Percentiles rank a stretch among this genome's conserved stretches.
phyloP scores from a whole-genome alignment of 2,113 vertebrate genomes.

The Lasiurus cinereus region DNA sequence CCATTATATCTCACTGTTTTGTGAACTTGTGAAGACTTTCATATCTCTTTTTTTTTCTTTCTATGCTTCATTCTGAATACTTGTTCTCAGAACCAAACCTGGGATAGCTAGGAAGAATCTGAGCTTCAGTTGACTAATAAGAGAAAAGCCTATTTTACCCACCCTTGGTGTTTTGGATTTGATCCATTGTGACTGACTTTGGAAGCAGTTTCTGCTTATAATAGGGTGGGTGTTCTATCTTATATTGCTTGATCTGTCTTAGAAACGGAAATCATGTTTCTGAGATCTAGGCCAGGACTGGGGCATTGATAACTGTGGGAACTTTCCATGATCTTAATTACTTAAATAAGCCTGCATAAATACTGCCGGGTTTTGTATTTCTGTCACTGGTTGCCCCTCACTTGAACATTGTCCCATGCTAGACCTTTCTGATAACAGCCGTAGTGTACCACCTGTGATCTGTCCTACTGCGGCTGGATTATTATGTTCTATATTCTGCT shows the following conservation, averaged over 20 bases:
- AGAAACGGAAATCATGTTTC: background rate
- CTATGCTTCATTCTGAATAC: background rate
- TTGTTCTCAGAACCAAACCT: constrained; percentile 6
- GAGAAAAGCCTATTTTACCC: background rate
- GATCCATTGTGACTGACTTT: background rate
- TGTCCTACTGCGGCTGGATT: background rate
- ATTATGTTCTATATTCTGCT: background rate
- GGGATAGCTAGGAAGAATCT: background rate
- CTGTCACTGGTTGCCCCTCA: background rate
- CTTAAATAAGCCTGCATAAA: background rate
- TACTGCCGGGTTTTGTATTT: background rate
- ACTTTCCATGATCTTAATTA: background rate
- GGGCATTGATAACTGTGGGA: background rate
- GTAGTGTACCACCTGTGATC: background rate
- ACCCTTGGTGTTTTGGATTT: background rate
- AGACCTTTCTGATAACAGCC: background rate
- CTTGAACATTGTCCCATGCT: background rate
- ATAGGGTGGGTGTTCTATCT: background rate
- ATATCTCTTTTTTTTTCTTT: background rate
- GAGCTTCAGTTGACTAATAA: background rate
- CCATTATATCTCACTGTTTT: background rate
- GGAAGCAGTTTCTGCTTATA: background rate
- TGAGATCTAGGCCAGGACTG: background rate
- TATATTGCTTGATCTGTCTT: background rate
- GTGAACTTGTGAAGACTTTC: background rate